Evolutionary conservation across 2,113 vertebrate genomes (phyloP), one percentile per base, ranked within the genome.

Genomic region (Chroicocephalus ridibundus): DNA sequence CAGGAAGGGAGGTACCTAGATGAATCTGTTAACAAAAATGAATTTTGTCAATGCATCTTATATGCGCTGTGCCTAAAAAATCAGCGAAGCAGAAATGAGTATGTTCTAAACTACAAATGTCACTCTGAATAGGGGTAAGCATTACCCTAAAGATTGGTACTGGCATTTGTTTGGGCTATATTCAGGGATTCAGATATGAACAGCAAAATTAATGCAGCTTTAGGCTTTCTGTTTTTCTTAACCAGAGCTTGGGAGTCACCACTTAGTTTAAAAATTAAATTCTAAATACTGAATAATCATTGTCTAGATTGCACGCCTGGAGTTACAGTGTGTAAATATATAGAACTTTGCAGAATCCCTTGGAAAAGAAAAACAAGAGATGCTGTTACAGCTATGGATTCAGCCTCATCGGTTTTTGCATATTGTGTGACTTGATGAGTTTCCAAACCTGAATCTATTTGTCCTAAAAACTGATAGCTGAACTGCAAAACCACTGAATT

Each of bases 201-300:
- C 9, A 77, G 77, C 47, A 90, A 55, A 93, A 94, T 93, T 78
- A 95, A 94, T 29, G 52, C 75, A 65, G 78, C 52, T 93, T 88
- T 49, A 93, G 81, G 66, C 75, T 93, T 87, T 85, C 58, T 49
- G 22, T 20, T 95, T 96, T 95, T 86, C 80, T 94, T 82, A 95
- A 69, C 34, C 26, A 93, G 75, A 94, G 27, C 46, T 81, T 95
- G 34, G 90, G 84, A 84, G 26, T 44, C 34, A 78, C 17, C 42
- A 60, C 5, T 65, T 61, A 46, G 65, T 44, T 92, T 69, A 46
- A 55, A 81, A 93, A 72, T 82, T 34, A 70, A 79, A 80, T 72
- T 47, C 66, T 74, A 61, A 88, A 81, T 91, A 80, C n/a, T 47
- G 40, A 80, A 82, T 88, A 91, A 75, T 62, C 20, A 13, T 90